These are phyloP conservation scores for Acinonyx jubatus DNA, from an alignment of 2,113 vertebrate genomes.

Conservation along the genomic window DNA sequence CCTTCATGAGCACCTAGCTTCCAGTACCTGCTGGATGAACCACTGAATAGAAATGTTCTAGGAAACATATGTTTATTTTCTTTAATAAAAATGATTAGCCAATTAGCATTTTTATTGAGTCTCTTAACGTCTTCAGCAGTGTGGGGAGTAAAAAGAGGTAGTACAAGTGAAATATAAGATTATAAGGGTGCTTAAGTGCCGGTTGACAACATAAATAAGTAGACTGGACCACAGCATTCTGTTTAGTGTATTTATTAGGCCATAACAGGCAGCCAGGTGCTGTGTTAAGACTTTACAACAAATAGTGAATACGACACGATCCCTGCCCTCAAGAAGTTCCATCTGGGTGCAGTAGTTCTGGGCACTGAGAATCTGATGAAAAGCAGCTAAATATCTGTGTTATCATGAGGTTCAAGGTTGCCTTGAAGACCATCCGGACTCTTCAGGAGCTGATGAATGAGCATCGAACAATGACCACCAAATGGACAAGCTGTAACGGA, in stretches of 20 bases:
- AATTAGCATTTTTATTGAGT: neutral
- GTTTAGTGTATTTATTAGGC: neutral
- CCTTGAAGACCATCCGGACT: neutral
- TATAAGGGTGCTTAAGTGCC: neutral
- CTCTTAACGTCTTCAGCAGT: neutral
- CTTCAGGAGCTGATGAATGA: neutral
- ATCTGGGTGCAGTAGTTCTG: neutral
- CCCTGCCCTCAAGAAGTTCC: neutral
- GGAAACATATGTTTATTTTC: neutral
- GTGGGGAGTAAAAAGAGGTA: neutral
- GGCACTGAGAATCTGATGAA: neutral
- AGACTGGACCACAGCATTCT: neutral
- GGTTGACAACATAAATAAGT: neutral
- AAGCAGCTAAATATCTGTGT: neutral
- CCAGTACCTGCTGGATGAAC: neutral
- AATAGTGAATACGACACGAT: neutral
- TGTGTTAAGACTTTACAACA: neutral
- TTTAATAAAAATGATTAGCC: neutral
- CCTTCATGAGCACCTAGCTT: neutral
- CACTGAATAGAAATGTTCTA: neutral
- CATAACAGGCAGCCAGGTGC: neutral
- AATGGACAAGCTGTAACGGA: neutral
- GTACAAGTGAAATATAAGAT: neutral
- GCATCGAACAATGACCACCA: neutral
- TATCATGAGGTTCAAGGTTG: neutral